Evolutionary conservation across 2,888 invertebrate genomes (phyloP), one percentile per base, ranked within the genome.

Genomic region (Cryptocheilus praepositus): DNA sequence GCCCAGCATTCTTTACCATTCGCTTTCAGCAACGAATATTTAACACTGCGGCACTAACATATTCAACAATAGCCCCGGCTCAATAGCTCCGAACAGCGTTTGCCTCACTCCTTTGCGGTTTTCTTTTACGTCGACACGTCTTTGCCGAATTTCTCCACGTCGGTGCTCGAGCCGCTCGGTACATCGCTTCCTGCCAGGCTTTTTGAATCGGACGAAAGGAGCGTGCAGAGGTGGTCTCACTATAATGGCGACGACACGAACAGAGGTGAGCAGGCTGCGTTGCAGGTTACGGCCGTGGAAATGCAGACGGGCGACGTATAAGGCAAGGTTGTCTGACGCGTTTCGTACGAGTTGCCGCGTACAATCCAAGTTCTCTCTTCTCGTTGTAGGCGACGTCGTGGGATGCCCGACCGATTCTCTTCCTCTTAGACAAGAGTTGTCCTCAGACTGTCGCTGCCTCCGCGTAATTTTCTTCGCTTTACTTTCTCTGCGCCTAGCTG

Each of bases 171-270:
- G 36, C 36, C 36, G 15, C 16, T 21, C 22, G 16, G 19, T 21
- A 21, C 13, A 8, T 8, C 25, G 21, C 53, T 53, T 22, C 53
- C 15, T 21, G 15, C 4, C 53, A 21, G 19, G 2, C 53, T 53
- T 22, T 22, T 53, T 22, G 19, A 22, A 16, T 4, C 7, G 5
- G 22, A 22, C 53, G 15, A 25, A 53, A 53, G 68, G 58, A 76
- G 73, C 61, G 60, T 62, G 61, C 67, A 51, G 36, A 71, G 76
- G 74, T 76, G 76, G 76, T 77, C 63, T 65, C 68, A 77, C 76
- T 76, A 77, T 70, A 72, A 70, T 58, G 63, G 46, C 59, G 71
- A 36, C 25, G 60, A 62, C 65, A 58, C 53, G 53, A 71, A 64
- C 71, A 71, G 71, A 68, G 71, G 71, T 65, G 71, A 73, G 15